Evolutionary conservation across 2,888 invertebrate genomes (phyloP).

Genomic region (Andrena bicolor): DNA sequence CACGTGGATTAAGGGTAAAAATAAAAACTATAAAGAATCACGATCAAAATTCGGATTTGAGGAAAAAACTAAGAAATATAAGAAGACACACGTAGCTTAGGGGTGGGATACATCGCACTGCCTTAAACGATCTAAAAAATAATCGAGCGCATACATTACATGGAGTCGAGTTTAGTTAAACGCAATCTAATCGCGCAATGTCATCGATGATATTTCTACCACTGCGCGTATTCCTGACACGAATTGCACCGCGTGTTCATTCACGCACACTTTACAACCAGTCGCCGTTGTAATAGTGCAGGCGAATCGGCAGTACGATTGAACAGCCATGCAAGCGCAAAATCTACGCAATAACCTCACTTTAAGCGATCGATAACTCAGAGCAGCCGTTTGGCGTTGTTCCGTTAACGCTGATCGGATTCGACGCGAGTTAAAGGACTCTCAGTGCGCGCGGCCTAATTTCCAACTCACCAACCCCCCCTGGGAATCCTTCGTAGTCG

Average conservation of each 20-base stretch:
- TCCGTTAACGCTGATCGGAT: slow-evolving; percentile 59
- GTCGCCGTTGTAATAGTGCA: slow-evolving; percentile 62
- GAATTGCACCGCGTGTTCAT: slow-evolving; percentile 9
- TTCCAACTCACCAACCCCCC: slow-evolving; percentile 14
- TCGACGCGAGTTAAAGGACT: slow-evolving; percentile 46
- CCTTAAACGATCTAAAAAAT: no score
- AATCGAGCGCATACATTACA: no score
- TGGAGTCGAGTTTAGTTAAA: slow-evolving; percentile 6
- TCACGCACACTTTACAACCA: slow-evolving; percentile 35
- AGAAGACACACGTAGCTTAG: no score
- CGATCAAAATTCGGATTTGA: no score
- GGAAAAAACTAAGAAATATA: no score
- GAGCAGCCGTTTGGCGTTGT: slow-evolving; percentile 43
- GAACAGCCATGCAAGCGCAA: slow-evolving; percentile 41
- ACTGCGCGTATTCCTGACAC: not conserved
- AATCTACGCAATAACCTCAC: slow-evolving; percentile 57
- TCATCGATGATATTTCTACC: slow-evolving; percentile 46
- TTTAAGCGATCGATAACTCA: slow-evolving; percentile 60
- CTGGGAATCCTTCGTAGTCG: slow-evolving; percentile 27
- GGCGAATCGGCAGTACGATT: slow-evolving; percentile 38
- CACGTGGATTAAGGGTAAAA: no score
- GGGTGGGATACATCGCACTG: no score
- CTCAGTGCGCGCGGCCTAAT: slow-evolving; percentile 26
- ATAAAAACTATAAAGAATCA: no score
- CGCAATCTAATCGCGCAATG: slow-evolving; percentile 41